phyloP scores from a whole-genome alignment of 2,888 invertebrate genomes.

The Gasteruption jaculator region DNA sequence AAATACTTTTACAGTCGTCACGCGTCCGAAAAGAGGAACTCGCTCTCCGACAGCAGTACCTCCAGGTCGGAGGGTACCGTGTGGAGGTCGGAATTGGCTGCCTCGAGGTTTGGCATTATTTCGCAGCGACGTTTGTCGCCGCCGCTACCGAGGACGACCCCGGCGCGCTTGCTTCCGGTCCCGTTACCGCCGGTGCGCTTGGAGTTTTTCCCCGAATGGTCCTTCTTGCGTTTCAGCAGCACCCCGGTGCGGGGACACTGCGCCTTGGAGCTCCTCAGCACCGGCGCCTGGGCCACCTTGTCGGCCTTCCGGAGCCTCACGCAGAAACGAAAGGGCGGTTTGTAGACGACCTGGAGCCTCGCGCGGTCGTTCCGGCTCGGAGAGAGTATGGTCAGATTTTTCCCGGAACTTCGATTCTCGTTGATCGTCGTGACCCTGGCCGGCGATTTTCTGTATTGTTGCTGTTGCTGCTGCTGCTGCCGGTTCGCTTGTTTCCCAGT shows the following conservation, averaged over 20 bases:
- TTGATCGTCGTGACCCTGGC: slow-evolving; percentile 14
- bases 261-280: slow-evolving; percentile 26
- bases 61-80: slow-evolving; percentile 62
- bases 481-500: slow-evolving; percentile 8
- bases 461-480: slow-evolving; percentile 11
- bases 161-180: slow-evolving; percentile 34
- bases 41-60: slow-evolving; percentile 59
- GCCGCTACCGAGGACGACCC: slow-evolving; percentile 36
- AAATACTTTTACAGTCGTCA: slow-evolving; percentile 44
- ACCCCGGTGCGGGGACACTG: slow-evolving; percentile 54
- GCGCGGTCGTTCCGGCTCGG: slow-evolving; percentile 50
- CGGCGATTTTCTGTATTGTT: slow-evolving; percentile 15
- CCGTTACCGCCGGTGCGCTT: slow-evolving; percentile 33
- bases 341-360: slow-evolving; percentile 79
- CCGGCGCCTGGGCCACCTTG: slow-evolving; percentile 57
- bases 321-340: slow-evolving; percentile 83
- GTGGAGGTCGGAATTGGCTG: slow-evolving; percentile 58
- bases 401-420: slow-evolving; percentile 16
- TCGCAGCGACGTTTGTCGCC: slow-evolving; percentile 27
- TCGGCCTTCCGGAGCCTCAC: slow-evolving; percentile 72
- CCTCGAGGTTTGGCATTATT: slow-evolving; percentile 36
- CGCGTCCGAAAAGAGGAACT: slow-evolving; percentile 56
- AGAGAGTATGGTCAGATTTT: slow-evolving; percentile 13
- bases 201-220: slow-evolving; percentile 35
- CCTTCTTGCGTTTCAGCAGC: slow-evolving; percentile 48